Evolutionary conservation across 2,797 vertebrate species (phyloP).

Genomic region (Poecilia gillii): DNA sequence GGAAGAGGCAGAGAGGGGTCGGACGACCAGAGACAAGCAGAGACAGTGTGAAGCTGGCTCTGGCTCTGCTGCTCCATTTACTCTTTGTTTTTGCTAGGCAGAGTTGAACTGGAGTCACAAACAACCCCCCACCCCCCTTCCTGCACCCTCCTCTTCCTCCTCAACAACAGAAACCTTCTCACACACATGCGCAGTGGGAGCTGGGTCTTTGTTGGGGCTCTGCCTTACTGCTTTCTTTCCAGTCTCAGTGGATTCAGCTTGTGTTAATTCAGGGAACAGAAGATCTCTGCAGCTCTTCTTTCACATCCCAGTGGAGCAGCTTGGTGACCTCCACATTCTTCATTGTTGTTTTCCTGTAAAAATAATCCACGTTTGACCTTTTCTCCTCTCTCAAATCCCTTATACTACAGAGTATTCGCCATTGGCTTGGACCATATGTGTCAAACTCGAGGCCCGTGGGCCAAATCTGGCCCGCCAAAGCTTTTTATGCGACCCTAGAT

Average conservation of each 20-base stretch:
- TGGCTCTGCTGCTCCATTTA: conserved; percentile 51
- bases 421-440: not conserved
- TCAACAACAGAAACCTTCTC: conserved; percentile 18
- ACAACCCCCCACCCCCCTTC: conserved; percentile 35
- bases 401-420: not conserved
- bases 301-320: conserved; percentile 35
- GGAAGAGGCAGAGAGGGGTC: conserved; percentile 6
- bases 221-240: conserved; percentile 30
- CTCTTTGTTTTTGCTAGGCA: conserved; percentile 67
- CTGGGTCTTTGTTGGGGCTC: conserved; percentile 31
- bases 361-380: conserved; percentile 17
- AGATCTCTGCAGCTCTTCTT: conserved; percentile 24
- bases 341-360: conserved; percentile 26
- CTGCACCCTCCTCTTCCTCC: not conserved
- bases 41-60: conserved; percentile 68
- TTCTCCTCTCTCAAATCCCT: not conserved
- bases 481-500: too few species aligned
- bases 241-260: conserved; percentile 25
- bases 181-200: conserved; percentile 17
- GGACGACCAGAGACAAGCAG: conserved; percentile 47
- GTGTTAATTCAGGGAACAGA: conserved; percentile 36
- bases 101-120: conserved; percentile 71
- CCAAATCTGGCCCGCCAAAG: too few species aligned
- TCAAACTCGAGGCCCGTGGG: too few species aligned
- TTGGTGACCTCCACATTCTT: conserved; percentile 54